Evolutionary conservation across 2,797 vertebrate genomes (phyloP).

Genomic region (Diceros bicornis): DNA sequence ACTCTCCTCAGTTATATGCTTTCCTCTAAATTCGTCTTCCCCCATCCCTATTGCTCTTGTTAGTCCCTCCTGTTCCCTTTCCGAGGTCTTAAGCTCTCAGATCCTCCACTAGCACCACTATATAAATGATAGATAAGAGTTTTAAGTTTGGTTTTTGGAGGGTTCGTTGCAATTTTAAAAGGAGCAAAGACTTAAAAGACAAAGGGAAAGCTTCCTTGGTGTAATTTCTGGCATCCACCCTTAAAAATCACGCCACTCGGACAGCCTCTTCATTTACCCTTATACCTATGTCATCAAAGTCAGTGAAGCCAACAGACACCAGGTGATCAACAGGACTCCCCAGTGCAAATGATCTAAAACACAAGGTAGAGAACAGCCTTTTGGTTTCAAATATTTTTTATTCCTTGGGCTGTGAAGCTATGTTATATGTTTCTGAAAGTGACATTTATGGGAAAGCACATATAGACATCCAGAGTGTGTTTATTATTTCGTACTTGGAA

Average conservation of each 20-base stretch:
- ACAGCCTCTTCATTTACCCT: neutral
- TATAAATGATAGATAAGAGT: neutral
- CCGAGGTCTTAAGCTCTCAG: neutral
- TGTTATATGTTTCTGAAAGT: neutral
- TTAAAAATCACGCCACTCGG: conserved; percentile 46
- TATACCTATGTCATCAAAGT: neutral
- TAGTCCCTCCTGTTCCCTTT: neutral
- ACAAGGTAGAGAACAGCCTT: neutral
- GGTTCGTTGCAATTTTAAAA: conserved; percentile 34
- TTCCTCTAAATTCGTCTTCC: neutral
- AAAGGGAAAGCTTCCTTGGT: neutral
- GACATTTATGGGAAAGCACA: neutral
- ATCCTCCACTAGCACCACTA: neutral
- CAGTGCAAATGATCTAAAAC: neutral
- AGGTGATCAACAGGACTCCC: neutral
- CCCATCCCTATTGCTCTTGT: rapidly evolving
- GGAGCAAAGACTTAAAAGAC: neutral
- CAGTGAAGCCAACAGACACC: neutral
- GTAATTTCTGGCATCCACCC: neutral
- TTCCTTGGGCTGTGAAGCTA: conserved; percentile 10
- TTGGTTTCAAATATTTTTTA: conserved; percentile 6
- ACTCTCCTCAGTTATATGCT: neutral
- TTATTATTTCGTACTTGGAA: conserved; percentile 43
- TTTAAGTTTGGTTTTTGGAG: neutral
- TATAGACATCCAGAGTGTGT: neutral